A percentile compares a stretch with the other conserved stretches of the same genome.
phyloP scores from a whole-genome alignment of 2,797 vertebrate genomes.

The Peromyscus eremicus region DNA sequence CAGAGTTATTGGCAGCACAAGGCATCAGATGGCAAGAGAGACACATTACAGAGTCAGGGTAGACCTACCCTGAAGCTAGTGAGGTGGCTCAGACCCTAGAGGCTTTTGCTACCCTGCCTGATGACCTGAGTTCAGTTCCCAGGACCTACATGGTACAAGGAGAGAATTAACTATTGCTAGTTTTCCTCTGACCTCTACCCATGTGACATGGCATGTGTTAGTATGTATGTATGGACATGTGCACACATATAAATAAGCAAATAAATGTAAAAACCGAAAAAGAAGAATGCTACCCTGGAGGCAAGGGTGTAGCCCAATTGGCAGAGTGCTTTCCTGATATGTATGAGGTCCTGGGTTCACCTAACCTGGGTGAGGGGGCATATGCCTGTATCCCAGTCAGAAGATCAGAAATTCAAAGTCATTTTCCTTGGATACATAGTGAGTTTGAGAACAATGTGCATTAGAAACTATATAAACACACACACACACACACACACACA shows the following conservation, averaged over 20 bases:
- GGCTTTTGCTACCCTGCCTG: not conserved
- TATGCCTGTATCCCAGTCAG: not conserved
- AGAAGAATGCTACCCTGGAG: not conserved
- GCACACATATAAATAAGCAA: not conserved
- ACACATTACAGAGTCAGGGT: not conserved
- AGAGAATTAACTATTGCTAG: not conserved
- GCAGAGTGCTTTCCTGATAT: not conserved
- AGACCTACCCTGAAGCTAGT: not conserved
- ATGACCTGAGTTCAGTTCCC: not conserved
- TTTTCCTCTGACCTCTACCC: not conserved
- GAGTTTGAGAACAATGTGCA: not conserved
- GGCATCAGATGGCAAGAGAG: not conserved
- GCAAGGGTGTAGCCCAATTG: not conserved
- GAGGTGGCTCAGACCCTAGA: not conserved
- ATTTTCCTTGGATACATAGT: not conserved
- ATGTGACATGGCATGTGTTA: not conserved
- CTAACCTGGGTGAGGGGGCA: not conserved
- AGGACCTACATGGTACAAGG: not conserved
- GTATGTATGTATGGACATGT: not conserved
- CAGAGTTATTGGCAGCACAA: not conserved
- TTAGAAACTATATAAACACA: not conserved
- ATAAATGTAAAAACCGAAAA: not conserved
- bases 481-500: too few species aligned
- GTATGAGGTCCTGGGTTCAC: not conserved
- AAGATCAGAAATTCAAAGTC: not conserved